Conservation (phyloP, 2,113 vertebrate species). For the Sander lucioperca region DNA sequence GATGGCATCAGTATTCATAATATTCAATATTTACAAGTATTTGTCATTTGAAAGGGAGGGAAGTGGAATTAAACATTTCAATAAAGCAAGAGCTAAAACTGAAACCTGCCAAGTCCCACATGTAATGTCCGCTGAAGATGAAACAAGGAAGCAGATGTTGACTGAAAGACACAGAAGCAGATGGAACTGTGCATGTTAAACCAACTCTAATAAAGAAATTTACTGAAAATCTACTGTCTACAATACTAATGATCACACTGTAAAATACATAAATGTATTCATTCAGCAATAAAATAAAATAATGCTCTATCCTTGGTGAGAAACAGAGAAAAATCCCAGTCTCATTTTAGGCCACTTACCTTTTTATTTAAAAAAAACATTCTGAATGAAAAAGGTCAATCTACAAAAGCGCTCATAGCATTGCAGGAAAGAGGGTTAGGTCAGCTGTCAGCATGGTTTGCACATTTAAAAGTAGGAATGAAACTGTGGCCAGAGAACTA, state of each 20-base stretch:
- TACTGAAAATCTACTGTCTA: background rate
- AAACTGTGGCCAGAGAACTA: background rate
- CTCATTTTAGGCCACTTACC: background rate
- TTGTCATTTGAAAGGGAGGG: background rate
- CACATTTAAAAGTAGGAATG: constrained; percentile 32
- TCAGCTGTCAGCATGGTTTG: constrained; percentile 56
- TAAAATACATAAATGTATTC: constrained; percentile 8
- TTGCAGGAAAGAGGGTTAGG: constrained; percentile 46
- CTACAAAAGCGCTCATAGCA: constrained; percentile 13
- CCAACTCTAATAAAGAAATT: constrained; percentile 14
- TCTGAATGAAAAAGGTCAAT: constrained; percentile 40
- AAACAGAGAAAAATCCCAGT: background rate
- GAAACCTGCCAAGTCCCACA: constrained; percentile 18
- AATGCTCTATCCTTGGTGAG: background rate
- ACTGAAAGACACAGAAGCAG: constrained; percentile 20
- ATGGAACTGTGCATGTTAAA: constrained; percentile 16
- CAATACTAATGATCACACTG: background rate
- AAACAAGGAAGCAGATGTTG: constrained; percentile 45
- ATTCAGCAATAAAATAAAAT: background rate
- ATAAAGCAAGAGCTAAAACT: constrained; percentile 16
- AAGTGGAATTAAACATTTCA: constrained; percentile 16
- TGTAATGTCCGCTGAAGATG: constrained; percentile 35
- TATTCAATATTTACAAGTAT: background rate
- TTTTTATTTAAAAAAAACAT: too few species aligned
- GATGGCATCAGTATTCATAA: background rate